Base-by-base conservation (phyloP, 2,113 vertebrate genomes). In the Regulus satrapa region DNA sequence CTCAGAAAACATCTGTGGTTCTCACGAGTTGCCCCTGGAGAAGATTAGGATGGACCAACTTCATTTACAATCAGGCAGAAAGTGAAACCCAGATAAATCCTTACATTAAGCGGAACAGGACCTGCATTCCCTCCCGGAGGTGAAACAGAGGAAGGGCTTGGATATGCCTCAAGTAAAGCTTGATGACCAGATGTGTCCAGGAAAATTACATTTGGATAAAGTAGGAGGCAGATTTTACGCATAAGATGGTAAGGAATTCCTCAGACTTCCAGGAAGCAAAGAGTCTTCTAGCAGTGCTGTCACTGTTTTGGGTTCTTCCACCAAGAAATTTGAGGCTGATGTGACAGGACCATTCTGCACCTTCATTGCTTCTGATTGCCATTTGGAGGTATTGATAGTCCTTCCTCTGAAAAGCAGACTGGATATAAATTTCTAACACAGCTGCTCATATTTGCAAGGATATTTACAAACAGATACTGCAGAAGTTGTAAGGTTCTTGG, bases 31-130 rank as follows among this genome's bases (percentile, higher is more conserved):
- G 23, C 34, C 58, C 36, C 32, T 34, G 83, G 78, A 67, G 85
- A 92, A 88, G 85, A 92, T 92, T 81, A 91, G 51, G 38, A 46
- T 71, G 87, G 93, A 76, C 83, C 85, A 90, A 87, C 73, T 86
- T 89, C 46, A 62, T 68, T 63, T 89, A 77, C 24, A 52, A 31
- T 84, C 61, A 78, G 43, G 52, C 25, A 93, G 73, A 91, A 87
- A 92, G 10, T n/a, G 40, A 96, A 87, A 87, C 21, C 13, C 52
- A 77, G 56, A 75, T 72, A 95, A 94, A 96, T 87, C 64, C 85
- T 71, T 41, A 81, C 51, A 89, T 91, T 89, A 94, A 67, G 48
- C 10, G 32, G 41, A 94, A 87, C 23, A 32, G 16, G 24, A 91
- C 52, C 32, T 63, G 40, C 52, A 63, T 48, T 85, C 26, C 4